Base-by-base conservation (phyloP, 2,888 invertebrate genomes). In the Idaea straminata region DNA sequence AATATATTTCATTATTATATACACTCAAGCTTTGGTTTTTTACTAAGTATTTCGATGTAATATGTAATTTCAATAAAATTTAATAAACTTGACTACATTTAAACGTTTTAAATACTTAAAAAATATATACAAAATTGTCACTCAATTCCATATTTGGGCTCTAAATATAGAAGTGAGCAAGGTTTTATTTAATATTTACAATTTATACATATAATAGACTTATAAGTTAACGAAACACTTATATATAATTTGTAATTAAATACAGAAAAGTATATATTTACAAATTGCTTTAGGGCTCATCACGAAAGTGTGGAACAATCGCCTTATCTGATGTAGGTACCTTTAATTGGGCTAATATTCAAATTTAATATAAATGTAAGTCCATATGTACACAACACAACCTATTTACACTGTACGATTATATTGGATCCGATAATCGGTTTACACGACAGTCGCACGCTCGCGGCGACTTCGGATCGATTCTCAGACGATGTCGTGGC, bases 401-500 rank as follows among this genome's bases (percentile, higher is more conserved):
- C 13, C 34, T 25, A 59, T 59, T 34, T 59, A 36, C 59, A 47
- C 65, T 35, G 62, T 69, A 72, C 35, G 65, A 61, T 70, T 61
- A 64, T 16, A 67, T 57, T 61, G 57, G 59, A 35, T 38, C 16
- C 59, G 59, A 64, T 64, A 62, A 13, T 10, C 3, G 47, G 47
- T 76, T 82, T 77, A 92, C 64, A 92, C 91, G 36, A 84, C 73
- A 25, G 91, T 91, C n/a, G 84, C 86, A 71, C 85, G 85, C 61
- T 89, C 87, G 59, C 87, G 85, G 77, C 91, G 89, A 73, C 86
- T 85, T 68, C 86, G 85, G 5, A 86, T 80, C 74, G 92, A 88
- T 25, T 85, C 89, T 92, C 91, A 91, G 75, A 93, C 92, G 66
- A 92, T 90, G 74, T 94, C 93, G 74, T 94, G 94, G 76, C 94